Percentiles rank a stretch among this genome's conserved stretches.
phyloP scores from a whole-genome alignment of 2,888 invertebrate species.

The Ichneumon xanthorius region DNA sequence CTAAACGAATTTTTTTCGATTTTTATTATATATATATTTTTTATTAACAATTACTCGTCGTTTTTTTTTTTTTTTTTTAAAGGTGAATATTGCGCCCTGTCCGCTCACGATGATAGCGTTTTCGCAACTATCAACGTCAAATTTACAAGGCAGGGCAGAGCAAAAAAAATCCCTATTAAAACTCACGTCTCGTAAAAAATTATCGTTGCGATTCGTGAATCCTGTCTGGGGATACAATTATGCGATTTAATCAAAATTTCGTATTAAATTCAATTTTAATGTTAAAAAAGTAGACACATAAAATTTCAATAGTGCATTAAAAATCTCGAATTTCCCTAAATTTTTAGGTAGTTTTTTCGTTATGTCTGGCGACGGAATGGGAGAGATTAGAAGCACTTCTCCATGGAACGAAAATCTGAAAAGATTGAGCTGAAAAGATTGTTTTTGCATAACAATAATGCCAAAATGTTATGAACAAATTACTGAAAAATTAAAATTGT shows the following conservation, averaged over 20 bases:
- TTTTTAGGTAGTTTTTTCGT: too few relatives aligned
- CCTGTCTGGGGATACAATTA: slow-evolving; percentile 71
- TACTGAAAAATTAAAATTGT: too few relatives aligned
- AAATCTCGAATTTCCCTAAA: too few relatives aligned
- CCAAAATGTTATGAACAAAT: too few relatives aligned
- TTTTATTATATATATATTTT: not conserved
- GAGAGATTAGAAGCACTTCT: too few relatives aligned
- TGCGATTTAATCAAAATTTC: not conserved
- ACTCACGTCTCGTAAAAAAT: slow-evolving; percentile 65
- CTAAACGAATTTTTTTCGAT: not conserved
- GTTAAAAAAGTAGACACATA: too few relatives aligned
- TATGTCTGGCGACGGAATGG: too few relatives aligned
- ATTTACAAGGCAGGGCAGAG: slow-evolving; percentile 65
- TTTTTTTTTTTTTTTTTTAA: not conserved
- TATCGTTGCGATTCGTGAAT: slow-evolving; percentile 63
- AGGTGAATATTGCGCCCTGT: slow-evolving; percentile 53
- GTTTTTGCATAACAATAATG: too few relatives aligned
- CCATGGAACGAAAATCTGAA: too few relatives aligned
- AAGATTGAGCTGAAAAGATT: too few relatives aligned
- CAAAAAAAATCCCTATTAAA: slow-evolving; percentile 69
- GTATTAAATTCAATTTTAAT: not conserved
- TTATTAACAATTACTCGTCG: not conserved
- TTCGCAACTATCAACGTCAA: slow-evolving; percentile 60
- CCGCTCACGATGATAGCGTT: slow-evolving; percentile 68
- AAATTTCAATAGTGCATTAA: too few relatives aligned